Evolutionary conservation across 2,888 invertebrate genomes (phyloP).

Genomic region (Drosophila mayaguana): DNA sequence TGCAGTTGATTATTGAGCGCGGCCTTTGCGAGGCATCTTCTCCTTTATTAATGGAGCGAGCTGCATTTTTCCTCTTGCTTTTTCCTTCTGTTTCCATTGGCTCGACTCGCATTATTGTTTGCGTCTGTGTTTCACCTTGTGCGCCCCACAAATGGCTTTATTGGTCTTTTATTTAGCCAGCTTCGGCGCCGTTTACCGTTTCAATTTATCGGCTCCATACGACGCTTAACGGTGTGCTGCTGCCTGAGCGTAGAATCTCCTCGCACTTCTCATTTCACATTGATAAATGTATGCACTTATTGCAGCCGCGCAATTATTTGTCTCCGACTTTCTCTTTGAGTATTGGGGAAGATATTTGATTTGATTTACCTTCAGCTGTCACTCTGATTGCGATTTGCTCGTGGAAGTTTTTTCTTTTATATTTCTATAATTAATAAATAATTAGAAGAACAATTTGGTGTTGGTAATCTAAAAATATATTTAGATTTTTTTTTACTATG

Average conservation of each 20-base stretch:
- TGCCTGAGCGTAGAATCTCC: slow-evolving; percentile 12
- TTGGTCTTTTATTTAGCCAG: slow-evolving; percentile 68
- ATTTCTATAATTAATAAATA: too few relatives aligned
- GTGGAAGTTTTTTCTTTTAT: not conserved
- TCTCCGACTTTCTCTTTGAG: not conserved
- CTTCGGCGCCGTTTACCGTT: slow-evolving; percentile 63
- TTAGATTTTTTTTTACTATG: too few relatives aligned
- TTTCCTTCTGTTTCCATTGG: slow-evolving; percentile 16
- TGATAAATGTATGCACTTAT: slow-evolving; percentile 10
- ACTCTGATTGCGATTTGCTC: not conserved
- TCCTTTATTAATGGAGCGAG: slow-evolving; percentile 46
- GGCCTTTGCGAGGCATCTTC: slow-evolving; percentile 31
- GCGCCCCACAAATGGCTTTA: slow-evolving; percentile 65
- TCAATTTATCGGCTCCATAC: slow-evolving; percentile 56
- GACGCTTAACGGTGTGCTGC: not conserved
- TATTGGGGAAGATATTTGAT: not conserved
- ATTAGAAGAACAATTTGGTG: too few relatives aligned
- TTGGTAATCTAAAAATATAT: too few relatives aligned
- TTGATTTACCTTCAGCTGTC: not conserved
- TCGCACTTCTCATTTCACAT: slow-evolving; percentile 8
- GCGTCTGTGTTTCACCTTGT: slow-evolving; percentile 41
- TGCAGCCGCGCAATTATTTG: slow-evolving; percentile 2
- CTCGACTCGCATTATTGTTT: slow-evolving; percentile 30
- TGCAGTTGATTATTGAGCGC: slow-evolving; percentile 68
- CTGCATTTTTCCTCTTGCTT: slow-evolving; percentile 50